A percentile compares a stretch with the other conserved stretches of the same genome.
Conservation (phyloP, 2,797 vertebrate species). For the Paedocypris micromegethes region DNA sequence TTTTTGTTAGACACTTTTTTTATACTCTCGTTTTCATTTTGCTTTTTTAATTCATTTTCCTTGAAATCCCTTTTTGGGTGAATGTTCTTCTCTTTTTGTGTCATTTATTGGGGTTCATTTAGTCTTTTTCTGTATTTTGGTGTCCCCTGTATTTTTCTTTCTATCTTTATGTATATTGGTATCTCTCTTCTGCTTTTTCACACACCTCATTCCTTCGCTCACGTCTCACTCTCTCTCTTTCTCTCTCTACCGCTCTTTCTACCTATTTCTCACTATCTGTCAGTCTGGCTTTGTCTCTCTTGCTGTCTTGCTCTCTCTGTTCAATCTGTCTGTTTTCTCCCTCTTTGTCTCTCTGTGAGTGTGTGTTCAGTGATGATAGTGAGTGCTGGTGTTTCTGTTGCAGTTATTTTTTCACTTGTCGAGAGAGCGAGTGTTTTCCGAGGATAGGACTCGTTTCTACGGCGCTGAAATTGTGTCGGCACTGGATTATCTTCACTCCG, state of each 20-base stretch:
- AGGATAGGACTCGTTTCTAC: conserved; percentile 96
- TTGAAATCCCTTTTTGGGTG: no score
- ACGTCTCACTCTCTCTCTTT: no score
- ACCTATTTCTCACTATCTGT: no score
- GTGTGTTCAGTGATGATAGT: not conserved
- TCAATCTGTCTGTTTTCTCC: not conserved
- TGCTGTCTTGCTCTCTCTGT: no score
- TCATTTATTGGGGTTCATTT: no score
- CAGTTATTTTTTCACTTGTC: conserved; percentile 99
- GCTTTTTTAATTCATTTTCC: no score
- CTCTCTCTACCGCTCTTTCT: no score
- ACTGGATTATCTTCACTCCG: conserved; percentile 93
- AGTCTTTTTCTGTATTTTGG: not conserved
- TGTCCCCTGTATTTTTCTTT: not conserved
- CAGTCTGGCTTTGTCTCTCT: no score
- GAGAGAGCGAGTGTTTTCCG: conserved; percentile 95
- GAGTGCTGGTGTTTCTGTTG: conserved; percentile 35
- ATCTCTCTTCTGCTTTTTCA: no score
- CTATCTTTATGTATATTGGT: no score
- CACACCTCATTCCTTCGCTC: no score
- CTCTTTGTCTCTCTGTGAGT: not conserved
- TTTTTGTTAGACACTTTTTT: not conserved
- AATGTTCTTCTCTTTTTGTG: no score
- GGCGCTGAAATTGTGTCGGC: conserved; percentile 95
- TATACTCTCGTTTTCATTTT: not conserved